phyloP scores from a whole-genome alignment of 2,797 vertebrate genomes.

The Tangara arthus region DNA sequence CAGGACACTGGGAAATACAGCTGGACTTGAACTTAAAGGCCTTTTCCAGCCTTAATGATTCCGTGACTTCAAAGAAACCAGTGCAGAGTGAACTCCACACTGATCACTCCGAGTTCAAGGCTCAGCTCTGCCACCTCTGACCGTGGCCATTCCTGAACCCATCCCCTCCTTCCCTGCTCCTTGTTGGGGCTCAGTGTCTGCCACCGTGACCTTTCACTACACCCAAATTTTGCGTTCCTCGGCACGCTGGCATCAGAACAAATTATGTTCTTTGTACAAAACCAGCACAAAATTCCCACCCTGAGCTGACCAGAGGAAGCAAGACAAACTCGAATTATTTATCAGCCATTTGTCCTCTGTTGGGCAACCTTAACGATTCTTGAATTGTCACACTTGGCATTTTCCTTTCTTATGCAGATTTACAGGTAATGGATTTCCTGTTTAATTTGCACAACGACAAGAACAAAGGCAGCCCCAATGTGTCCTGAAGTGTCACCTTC shows the following conservation, averaged over 20 bases:
- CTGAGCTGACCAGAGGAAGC: not conserved
- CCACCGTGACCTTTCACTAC: not conserved
- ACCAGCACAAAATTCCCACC: not conserved
- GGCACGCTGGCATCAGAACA: not conserved
- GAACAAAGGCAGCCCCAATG: no score
- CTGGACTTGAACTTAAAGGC: not conserved
- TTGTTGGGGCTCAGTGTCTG: not conserved
- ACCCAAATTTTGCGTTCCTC: not conserved
- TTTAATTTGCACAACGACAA: not conserved
- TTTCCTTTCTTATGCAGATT: not conserved
- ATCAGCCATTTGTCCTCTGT: not conserved
- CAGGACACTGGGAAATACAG: not conserved
- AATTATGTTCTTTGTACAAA: not conserved
- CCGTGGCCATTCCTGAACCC: not conserved
- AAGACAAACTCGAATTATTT: not conserved
- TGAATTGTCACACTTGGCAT: not conserved
- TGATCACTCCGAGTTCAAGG: rapidly evolving
- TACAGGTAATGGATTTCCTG: not conserved
- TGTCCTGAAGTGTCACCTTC: rapidly evolving
- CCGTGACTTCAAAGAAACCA: not conserved
- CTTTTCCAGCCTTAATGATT: not conserved
- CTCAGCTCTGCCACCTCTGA: not conserved
- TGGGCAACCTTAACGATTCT: not conserved
- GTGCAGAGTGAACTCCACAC: not conserved
- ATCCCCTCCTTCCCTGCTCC: not conserved